A percentile compares a stretch with the other conserved stretches of the same genome.
Evolutionary conservation across 2,888 invertebrate genomes (phyloP).

Genomic region (Patella ulyssiponensis): DNA sequence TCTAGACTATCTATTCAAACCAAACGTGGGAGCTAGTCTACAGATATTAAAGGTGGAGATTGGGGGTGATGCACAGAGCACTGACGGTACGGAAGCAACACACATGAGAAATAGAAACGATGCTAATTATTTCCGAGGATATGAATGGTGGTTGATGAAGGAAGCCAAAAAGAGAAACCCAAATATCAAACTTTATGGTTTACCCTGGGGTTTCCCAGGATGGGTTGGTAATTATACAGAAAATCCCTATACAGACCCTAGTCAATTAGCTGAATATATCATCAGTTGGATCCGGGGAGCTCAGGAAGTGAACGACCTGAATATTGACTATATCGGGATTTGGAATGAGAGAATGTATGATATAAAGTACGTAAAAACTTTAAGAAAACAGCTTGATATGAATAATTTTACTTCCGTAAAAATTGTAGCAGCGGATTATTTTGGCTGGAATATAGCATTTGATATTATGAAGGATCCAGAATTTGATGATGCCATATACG

Average conservation of each 20-base stretch:
- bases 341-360: slow-evolving; percentile 22
- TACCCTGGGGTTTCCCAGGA: slow-evolving; percentile 73
- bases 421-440: slow-evolving; percentile 69
- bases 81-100: slow-evolving; percentile 66
- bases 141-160: slow-evolving; percentile 69
- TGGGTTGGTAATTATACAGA: slow-evolving; percentile 68
- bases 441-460: slow-evolving; percentile 55
- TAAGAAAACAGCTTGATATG: slow-evolving; percentile 51
- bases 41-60: slow-evolving; percentile 72
- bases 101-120: slow-evolving; percentile 65
- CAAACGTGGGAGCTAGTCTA: slow-evolving; percentile 68
- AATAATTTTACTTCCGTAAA: slow-evolving; percentile 52
- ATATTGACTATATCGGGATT: slow-evolving; percentile 70
- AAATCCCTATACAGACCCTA: slow-evolving; percentile 58
- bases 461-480: slow-evolving; percentile 53
- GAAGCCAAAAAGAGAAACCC: slow-evolving; percentile 71
- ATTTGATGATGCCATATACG: slow-evolving; percentile 59
- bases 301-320: slow-evolving; percentile 57
- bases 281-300: slow-evolving; percentile 69
- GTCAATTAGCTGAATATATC: slow-evolving; percentile 60
- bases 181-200: slow-evolving; percentile 68
- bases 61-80: slow-evolving; percentile 69
- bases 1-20: slow-evolving; percentile 71
- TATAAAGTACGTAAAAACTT: slow-evolving; percentile 33
- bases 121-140: slow-evolving; percentile 62